A percentile compares a stretch with the other conserved stretches of the same genome.
These are phyloP conservation scores for Seira musarum DNA, from an alignment of 2,888 invertebrate genomes.

Conservation along the genomic window DNA sequence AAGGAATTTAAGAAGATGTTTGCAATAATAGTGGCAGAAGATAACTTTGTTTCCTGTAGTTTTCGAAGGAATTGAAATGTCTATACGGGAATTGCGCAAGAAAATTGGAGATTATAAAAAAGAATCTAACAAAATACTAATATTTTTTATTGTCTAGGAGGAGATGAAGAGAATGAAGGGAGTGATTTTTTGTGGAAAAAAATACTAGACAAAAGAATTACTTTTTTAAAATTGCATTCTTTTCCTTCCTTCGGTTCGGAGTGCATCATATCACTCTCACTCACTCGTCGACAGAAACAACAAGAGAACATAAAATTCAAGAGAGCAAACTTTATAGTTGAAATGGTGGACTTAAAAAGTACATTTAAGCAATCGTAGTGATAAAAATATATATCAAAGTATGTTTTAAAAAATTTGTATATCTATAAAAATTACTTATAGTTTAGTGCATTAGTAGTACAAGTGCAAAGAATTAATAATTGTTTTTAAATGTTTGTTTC, in stretches of 20 bases:
- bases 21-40: too few relatives aligned
- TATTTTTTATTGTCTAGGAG: neutral
- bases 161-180: slow-evolving; percentile 4
- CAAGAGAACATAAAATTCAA: neutral
- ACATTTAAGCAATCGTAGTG: slow-evolving; percentile 9
- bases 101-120: neutral
- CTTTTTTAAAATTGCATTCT: neutral
- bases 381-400: neutral
- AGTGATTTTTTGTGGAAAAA: neutral
- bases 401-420: slow-evolving; percentile 12
- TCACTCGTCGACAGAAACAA: neutral
- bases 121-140: neutral
- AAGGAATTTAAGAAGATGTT: too few relatives aligned
- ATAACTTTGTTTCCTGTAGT: neutral
- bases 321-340: neutral
- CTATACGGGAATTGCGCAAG: too few relatives aligned
- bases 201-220: neutral
- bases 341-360: slow-evolving; percentile 5
- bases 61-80: neutral
- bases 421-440: too few relatives aligned
- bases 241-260: neutral
- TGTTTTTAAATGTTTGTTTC: neutral
- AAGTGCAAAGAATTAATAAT: neutral
- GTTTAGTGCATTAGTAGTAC: neutral
- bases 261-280: neutral